phyloP scores from a whole-genome alignment of 64 coral and sea anemone genomes.

The Acropora tenuis region DNA sequence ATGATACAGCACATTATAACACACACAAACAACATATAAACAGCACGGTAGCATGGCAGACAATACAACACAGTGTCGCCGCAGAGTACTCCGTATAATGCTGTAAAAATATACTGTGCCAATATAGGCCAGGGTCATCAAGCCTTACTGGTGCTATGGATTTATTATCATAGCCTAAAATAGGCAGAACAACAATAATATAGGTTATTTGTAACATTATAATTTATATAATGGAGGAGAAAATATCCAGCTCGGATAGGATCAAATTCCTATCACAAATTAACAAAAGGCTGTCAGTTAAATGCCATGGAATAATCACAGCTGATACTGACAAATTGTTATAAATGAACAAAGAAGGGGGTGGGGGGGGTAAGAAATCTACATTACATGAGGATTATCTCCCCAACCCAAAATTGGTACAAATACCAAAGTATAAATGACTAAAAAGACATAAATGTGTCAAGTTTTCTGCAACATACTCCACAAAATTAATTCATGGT shows the following conservation, averaged over 20 bases:
- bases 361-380: neutral
- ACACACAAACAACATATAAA: conserved; percentile 7
- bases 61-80: conserved; percentile 16
- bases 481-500: neutral
- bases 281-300: neutral
- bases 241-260: neutral
- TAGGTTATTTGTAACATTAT: neutral
- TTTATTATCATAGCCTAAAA: conserved; percentile 12
- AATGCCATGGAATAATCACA: conserved; percentile 17
- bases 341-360: neutral
- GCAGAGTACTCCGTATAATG: neutral
- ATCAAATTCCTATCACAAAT: neutral
- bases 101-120: conserved; percentile 14
- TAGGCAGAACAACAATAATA: conserved; percentile 18
- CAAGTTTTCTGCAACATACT: neutral
- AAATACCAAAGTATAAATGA: neutral
- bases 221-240: neutral
- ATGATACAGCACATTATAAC: neutral
- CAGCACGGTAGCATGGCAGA: conserved; percentile 9
- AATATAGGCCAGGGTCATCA: neutral
- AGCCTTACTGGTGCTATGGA: neutral
- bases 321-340: conserved; percentile 5
- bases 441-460: neutral
- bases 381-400: neutral
- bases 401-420: neutral